Evolutionary conservation across 2,888 invertebrate genomes (phyloP).

Genomic region (Iselma pallidipennis): DNA sequence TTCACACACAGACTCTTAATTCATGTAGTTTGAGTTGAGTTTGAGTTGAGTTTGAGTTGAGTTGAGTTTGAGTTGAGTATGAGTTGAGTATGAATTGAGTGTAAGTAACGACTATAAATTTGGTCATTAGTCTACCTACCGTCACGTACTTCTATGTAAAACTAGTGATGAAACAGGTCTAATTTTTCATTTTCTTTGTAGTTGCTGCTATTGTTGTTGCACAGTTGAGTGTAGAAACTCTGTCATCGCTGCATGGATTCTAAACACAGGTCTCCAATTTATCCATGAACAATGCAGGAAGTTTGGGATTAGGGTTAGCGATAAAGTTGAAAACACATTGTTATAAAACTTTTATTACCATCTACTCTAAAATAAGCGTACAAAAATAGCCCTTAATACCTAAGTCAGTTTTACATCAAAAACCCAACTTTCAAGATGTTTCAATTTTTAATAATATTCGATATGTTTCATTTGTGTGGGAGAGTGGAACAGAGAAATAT

Average conservation of each 20-base stretch:
- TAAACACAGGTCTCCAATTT: background rate
- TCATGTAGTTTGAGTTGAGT: no score
- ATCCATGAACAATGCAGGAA: conserved; percentile 3
- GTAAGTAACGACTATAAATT: no score
- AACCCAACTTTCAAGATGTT: conserved; percentile 9
- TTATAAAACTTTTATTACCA: conserved; percentile 28
- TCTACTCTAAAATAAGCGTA: conserved; percentile 38
- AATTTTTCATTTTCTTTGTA: no score
- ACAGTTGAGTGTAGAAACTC: no score
- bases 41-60: no score
- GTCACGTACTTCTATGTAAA: no score
- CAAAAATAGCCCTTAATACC: conserved; percentile 41
- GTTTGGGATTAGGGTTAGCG: background rate
- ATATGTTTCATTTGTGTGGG: conserved; percentile 8
- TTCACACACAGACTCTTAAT: no score
- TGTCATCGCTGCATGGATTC: background rate
- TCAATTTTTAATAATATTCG: conserved; percentile 11
- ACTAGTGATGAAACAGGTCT: no score
- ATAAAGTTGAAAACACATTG: conserved; percentile 9
- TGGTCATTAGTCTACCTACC: no score
- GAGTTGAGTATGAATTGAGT: no score
- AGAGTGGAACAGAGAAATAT: background rate
- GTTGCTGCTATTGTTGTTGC: no score
- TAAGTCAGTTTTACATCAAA: conserved; percentile 17
- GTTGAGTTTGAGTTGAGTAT: no score